These are phyloP conservation scores for Vireo griseus DNA, from an alignment of 2,797 vertebrate genomes.

Conservation along the genomic window DNA sequence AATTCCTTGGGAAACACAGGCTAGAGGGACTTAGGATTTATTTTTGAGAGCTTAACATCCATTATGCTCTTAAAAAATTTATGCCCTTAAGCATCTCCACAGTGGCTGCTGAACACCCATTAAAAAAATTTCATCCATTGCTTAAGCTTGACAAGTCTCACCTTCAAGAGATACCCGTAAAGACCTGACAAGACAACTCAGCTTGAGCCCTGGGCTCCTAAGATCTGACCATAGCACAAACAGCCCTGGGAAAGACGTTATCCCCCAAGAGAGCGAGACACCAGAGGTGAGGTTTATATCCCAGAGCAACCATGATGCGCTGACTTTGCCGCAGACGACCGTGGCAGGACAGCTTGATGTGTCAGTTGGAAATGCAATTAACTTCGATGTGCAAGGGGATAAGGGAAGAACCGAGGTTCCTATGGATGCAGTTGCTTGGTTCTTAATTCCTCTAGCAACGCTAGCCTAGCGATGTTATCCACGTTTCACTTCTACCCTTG, in stretches of 20 bases:
- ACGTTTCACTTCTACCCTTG: not conserved
- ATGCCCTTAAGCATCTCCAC: constrained; percentile 59
- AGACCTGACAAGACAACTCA: constrained; percentile 7
- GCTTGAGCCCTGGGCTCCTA: constrained; percentile 6
- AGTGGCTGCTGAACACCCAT: constrained; percentile 49
- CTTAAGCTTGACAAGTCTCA: constrained; percentile 57
- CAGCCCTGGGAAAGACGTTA: not conserved
- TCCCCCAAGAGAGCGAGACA: not conserved
- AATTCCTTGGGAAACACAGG: constrained; percentile 39
- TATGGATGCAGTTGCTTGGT: constrained; percentile 52
- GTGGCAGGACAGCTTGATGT: constrained; percentile 34
- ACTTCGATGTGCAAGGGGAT: constrained; percentile 1
- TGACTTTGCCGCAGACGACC: not conserved
- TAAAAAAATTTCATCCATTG: constrained; percentile 44
- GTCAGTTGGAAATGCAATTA: constrained; percentile 50
- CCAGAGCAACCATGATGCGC: not conserved
- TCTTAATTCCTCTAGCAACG: constrained; percentile 48
- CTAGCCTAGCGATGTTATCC: not conserved
- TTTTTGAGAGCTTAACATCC: constrained; percentile 61
- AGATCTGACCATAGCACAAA: not conserved
- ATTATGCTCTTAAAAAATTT: constrained; percentile 61
- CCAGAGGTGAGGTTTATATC: constrained; percentile 31
- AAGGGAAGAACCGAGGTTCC: constrained; percentile 42
- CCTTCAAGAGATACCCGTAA: constrained; percentile 30
- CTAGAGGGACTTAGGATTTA: constrained; percentile 37